Evolutionary conservation across 2,113 vertebrate genomes (phyloP).

Genomic region (Scytalopus superciliaris): DNA sequence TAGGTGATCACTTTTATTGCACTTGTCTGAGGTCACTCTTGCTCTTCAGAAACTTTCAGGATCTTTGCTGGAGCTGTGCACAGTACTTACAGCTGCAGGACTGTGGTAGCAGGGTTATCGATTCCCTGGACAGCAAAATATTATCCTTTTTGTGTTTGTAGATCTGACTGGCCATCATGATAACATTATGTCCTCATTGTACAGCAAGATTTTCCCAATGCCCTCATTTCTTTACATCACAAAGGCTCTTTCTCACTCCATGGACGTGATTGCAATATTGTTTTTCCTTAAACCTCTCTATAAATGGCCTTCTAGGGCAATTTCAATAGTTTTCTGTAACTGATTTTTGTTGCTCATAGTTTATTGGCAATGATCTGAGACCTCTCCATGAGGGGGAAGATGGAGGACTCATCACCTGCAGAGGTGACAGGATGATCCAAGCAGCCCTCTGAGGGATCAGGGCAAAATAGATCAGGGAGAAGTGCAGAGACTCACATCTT

Average conservation of each 20-base stretch:
- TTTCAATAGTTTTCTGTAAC: neutral
- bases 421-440: neutral
- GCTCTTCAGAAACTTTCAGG: neutral
- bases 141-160: neutral
- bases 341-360: neutral
- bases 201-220: neutral
- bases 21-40: neutral
- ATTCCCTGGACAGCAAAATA: neutral
- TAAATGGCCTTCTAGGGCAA: neutral
- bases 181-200: neutral
- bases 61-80: neutral
- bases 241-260: neutral
- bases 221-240: neutral
- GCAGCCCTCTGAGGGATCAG: neutral
- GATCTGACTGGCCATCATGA: neutral
- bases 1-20: neutral
- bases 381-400: neutral
- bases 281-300: neutral
- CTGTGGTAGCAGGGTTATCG: neutral
- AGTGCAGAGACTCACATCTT: fast-evolving
- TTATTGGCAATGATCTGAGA: neutral
- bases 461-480: neutral
- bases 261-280: neutral
- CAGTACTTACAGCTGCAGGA: neutral
- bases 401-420: neutral